Evolutionary conservation across 1,140 invertebrate species (phyloP), one percentile per base, ranked within the genome.

Genomic region (Prorops nasuta): DNA sequence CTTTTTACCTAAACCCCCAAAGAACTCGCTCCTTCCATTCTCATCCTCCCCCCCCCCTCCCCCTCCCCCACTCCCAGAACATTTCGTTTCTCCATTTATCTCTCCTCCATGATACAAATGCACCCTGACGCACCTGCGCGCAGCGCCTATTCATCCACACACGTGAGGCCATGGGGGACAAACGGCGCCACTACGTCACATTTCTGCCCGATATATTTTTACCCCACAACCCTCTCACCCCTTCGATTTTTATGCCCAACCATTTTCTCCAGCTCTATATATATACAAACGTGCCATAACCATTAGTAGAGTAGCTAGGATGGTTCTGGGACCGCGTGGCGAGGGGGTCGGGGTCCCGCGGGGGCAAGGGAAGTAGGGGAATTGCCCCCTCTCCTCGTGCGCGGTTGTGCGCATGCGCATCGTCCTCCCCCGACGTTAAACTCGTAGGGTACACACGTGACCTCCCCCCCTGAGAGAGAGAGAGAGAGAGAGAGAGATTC

Each of bases 101-200:
- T 17, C 40, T 21, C 18, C 35, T 16, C 6, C 20, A 42, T 34
- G 22, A 31, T 15, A 54, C 44, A 36, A 47, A 42, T 46, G 40
- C 40, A 61, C 48, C 51, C 52, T 34, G 50, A 44, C 34, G 32
- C 48, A 46, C 39, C 31, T 32, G 45, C 49, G 38, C 32, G 22
- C 45, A 41, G 15, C 21, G 35, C 21, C 36, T 17, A 18, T 20
- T 8, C 37, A 41, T 32, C 22, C 38, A 19, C 40, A 31, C 32
- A 18, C 22, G 41, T 28, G 15, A 28, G 24, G 22, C 20, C 18
- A 24, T 18, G 37, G 14, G 10, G 37, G 43, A 32, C 21, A 20
- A 24, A 58, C 35, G 39, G 15, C 20, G 35, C 6, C 28, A 40
- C 43, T 28, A 38, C 15, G 10, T 47, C 44, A 53, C 41, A 34